Base-by-base conservation (phyloP, 2,113 vertebrate genomes). In the Pandion haliaetus region DNA sequence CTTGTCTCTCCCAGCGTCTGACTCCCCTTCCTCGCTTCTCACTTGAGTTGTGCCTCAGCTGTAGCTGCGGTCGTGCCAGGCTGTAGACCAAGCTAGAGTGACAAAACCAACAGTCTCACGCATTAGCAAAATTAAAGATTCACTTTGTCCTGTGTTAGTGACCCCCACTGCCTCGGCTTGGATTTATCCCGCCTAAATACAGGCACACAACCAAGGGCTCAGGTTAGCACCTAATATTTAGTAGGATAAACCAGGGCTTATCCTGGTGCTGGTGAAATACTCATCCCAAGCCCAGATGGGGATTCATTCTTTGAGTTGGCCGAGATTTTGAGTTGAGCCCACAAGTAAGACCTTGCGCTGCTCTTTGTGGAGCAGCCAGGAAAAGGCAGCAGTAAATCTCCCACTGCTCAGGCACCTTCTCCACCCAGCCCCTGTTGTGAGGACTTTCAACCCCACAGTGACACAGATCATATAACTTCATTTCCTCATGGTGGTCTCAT, bases 1-100 rank as follows among this genome's bases (percentile, higher is more conserved):
- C 28, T 42, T 2, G 2, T 49, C 19, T 24, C 40, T 49, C 31
- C 18, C 1, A 0, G 6, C 0, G 0, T 50, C 61, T 49, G 10
- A 54, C 50, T 72, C 52, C 63, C 89, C n/a, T 34, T 70, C 89
- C 57, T 81, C 71, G 50, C 54, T 71, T 57, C 76, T 40, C 40
- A 15, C 36, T 32, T 18, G 38, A n/a, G 57, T 9, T 25, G 31
- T 38, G 42, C 28, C 67, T 34, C 2, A 2, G 52, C 21, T 44
- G 42, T 19, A 50, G 29, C 38, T 54, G 76, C 40, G n/a, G 36
- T 73, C 4, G 0, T 55, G 71, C 14, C 1, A 2, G 28, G 47
- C 59, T 49, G 52, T 8, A 63, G 49, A 40, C 12, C 40, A 49
- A 42, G 18, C 6, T 3, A 36, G 17, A 49, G 36, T 23, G 40